phyloP scores from a whole-genome alignment of 1,140 invertebrate genomes.

The Macrobrachium rosenbergii region DNA sequence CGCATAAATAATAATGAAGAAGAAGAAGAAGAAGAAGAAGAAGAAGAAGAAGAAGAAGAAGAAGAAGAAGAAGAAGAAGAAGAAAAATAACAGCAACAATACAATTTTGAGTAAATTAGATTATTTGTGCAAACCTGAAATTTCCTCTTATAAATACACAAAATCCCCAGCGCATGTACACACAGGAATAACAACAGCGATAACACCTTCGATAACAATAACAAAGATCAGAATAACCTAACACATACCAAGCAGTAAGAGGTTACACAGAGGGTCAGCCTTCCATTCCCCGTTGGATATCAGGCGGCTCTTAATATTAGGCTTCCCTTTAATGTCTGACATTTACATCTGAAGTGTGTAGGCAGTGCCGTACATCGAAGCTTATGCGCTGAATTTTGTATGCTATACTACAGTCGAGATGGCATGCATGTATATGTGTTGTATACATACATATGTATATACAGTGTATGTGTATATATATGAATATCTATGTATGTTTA shows the following conservation, averaged over 20 bases:
- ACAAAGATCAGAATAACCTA: not conserved
- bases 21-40: slow-evolving; percentile 29
- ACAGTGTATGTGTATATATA: not conserved
- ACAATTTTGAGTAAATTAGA: not conserved
- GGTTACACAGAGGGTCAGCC: no score
- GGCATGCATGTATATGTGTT: not conserved
- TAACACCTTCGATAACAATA: not conserved
- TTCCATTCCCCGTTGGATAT: no score
- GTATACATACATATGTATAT: slow-evolving; percentile 3
- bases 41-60: slow-evolving; percentile 25
- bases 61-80: slow-evolving; percentile 30
- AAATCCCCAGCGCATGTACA: not conserved
- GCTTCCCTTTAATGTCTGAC: no score
- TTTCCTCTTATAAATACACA: no score
- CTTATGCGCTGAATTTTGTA: no score
- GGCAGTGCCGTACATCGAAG: no score
- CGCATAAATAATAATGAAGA: not conserved
- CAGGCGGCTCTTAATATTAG: no score
- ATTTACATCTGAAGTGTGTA: no score
- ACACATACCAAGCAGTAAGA: not conserved
- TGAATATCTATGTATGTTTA: slow-evolving; percentile 11
- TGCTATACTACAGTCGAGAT: not conserved
- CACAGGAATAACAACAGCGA: not conserved
- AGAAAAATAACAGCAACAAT: slow-evolving; percentile 2
- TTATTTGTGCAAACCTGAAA: no score